Conservation (phyloP, 2,113 vertebrate species). For the Pteruthius melanotis region DNA sequence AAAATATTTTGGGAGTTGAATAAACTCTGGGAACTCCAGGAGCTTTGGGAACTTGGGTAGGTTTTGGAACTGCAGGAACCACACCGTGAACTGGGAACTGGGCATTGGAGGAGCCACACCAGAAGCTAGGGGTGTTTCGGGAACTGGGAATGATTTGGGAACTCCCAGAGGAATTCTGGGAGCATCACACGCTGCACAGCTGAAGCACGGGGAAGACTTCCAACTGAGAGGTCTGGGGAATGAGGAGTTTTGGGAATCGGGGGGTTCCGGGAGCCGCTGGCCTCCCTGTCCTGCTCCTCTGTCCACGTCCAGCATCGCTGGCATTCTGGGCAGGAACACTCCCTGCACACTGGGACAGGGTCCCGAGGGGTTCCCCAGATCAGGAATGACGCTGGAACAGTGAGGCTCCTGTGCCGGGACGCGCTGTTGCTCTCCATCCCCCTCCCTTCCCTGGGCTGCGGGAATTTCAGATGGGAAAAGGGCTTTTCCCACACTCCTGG, state of each 20-base stretch:
- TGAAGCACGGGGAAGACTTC: fast-evolving
- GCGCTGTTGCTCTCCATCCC: fast-evolving
- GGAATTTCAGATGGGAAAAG: neutral
- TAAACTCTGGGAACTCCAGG: too few relatives aligned
- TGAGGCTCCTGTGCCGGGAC: neutral
- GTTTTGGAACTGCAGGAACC: neutral
- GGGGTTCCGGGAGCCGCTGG: fast-evolving
- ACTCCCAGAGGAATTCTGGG: too few relatives aligned
- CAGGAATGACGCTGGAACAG: fast-evolving
- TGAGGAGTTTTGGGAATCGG: neutral
- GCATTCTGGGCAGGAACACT: neutral
- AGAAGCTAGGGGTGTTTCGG: neutral
- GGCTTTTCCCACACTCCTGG: neutral
- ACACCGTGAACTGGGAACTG: neutral
- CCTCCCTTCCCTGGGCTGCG: fast-evolving
- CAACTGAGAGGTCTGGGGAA: neutral
- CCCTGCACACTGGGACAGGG: neutral
- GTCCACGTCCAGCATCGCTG: neutral
- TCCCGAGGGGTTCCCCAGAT: neutral
- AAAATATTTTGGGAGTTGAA: too few relatives aligned
- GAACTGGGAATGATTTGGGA: neutral
- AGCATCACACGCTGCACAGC: neutral
- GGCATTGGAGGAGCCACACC: neutral
- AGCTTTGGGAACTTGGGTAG: neutral
- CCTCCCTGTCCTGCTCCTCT: neutral